Base-by-base conservation (phyloP, 2,888 invertebrate genomes). In the Scaptomyza cyrtandrae region DNA sequence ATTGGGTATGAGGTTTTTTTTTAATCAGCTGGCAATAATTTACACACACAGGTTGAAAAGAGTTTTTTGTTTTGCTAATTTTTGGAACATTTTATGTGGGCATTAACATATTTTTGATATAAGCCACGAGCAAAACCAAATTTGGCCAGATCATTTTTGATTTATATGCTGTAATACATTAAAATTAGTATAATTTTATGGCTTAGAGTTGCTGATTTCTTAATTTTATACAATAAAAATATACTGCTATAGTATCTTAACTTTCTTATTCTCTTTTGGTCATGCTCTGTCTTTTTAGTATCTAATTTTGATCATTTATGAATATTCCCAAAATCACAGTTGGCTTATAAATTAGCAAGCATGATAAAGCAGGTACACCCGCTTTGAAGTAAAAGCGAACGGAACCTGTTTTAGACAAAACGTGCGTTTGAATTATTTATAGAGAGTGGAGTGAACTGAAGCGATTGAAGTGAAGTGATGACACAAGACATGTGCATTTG, bases 341-440 rank as follows among this genome's bases (percentile, higher is more conserved):
- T 80, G 68, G 57, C 55, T 60, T 87, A 70, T 37, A 77, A 87
- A 88, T 87, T 87, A 87, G 77, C 78, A 87, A 56, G 63, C 56
- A 46, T 14, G 54, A 27, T 35, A 45, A 9, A 24, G 43, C 54
- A 49, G 16, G 35, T 35, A 16, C n/a, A 9, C 43, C 50, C 19
- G 13, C 9, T 7, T 9, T 33, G 14, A n/a, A 37, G 24, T 11
- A 45, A 54, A 68, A 61, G 45, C 39, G 16, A 50, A 37, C 62
- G 80, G 75, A 82, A 86, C 84, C 82, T 82, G 84, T 84, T 82
- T 75, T 75, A 65, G 80, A 69, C 75, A 75, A 69, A 9, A 72
- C 67, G 63, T 84, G 70, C 60, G 72, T 61, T 68, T 78, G 71
- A 71, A 69, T 78, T 83, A 83, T 86, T 83, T 83, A 86, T 86